Evolutionary conservation across 2,113 vertebrate species (phyloP), one percentile per base, ranked within the genome.

Genomic region (Crotalus helleri): DNA sequence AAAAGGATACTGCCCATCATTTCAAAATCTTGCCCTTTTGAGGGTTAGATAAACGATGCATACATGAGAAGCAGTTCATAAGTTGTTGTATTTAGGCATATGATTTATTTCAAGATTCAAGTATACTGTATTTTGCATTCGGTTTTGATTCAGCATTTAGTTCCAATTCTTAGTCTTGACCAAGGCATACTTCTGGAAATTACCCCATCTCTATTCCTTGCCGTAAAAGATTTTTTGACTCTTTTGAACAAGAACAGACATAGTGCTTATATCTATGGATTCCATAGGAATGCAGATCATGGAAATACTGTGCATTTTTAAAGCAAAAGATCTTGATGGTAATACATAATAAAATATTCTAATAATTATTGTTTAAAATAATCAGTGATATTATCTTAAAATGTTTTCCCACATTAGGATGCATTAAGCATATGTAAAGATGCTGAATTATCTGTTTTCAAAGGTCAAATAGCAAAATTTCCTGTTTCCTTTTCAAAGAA

Each of bases 281-380:
- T 2, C 5, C 87, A 13, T 92, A 81, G 93, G 87, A 54, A 89
- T 21, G 59, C 85, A 93, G 90, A 0, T 0, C 54, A n/a, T 49
- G 89, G 94, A 93, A 93, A 64, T 90, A 91, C 81, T 87, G 93
- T 44, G 74, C 15, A 44, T 81, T 81, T 81, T 81, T 81, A 21
- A 81, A 81, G 6, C 3, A 17, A 81, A 81, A 81, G 33, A 44
- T 81, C 69, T 81, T 81, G 69, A 19, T 81, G n/a, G 6, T 19
- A 39, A 39, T 21, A 81, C 7, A 39, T 81, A 87, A 51, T 53
- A 39, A 57, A 91, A 92, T 87, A 61, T 61, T 7, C 23, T 58
- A 49, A 53, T 69, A 13, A 69, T 69, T 69, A 13, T 69, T 15
- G 26, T 15, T 61, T 88, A 88, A 92, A 87, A 51, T 6, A 17